These are phyloP conservation scores for Dicrostonyx torquatus DNA, from an alignment of 2,797 vertebrate species.

Conservation along the genomic window DNA sequence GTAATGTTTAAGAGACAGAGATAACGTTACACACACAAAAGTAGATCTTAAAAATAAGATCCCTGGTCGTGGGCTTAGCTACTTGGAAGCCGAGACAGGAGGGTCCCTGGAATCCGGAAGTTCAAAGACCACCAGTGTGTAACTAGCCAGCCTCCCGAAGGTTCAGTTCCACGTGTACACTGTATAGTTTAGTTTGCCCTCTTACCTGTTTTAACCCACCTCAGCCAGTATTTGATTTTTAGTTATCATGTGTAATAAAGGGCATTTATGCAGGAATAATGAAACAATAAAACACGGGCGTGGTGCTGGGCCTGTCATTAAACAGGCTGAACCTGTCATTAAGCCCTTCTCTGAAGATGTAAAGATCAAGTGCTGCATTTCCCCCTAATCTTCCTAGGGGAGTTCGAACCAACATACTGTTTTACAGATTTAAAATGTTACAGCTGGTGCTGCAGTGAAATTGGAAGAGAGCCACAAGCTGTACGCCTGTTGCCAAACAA, in stretches of 20 bases:
- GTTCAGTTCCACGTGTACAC: constrained; percentile 37
- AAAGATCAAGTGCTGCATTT: constrained; percentile 56
- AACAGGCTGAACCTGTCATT: constrained; percentile 79
- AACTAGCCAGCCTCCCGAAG: neutral
- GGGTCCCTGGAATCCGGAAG: neutral
- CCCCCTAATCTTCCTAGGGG: constrained; percentile 14
- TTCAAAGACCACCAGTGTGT: neutral
- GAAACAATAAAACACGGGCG: constrained; percentile 76
- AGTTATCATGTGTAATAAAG: constrained; percentile 74
- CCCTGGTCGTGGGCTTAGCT: neutral
- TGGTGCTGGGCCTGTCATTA: constrained; percentile 72
- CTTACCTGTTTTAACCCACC: constrained; percentile 58
- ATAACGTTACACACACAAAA: neutral
- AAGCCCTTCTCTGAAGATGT: constrained; percentile 59
- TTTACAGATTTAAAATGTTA: constrained; percentile 46
- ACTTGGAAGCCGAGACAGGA: neutral
- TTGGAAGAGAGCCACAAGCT: constrained; percentile 21
- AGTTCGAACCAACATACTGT: constrained; percentile 35
- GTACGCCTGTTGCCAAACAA: constrained; percentile 16
- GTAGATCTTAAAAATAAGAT: neutral
- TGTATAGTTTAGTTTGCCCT: constrained; percentile 55
- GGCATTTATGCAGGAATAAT: constrained; percentile 71
- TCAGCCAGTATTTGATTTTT: constrained; percentile 66
- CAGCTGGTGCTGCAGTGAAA: neutral
- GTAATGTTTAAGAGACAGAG: neutral